phyloP scores from a whole-genome alignment of 92 coral and sea anemone species.

The Epizoanthus scotinus region DNA sequence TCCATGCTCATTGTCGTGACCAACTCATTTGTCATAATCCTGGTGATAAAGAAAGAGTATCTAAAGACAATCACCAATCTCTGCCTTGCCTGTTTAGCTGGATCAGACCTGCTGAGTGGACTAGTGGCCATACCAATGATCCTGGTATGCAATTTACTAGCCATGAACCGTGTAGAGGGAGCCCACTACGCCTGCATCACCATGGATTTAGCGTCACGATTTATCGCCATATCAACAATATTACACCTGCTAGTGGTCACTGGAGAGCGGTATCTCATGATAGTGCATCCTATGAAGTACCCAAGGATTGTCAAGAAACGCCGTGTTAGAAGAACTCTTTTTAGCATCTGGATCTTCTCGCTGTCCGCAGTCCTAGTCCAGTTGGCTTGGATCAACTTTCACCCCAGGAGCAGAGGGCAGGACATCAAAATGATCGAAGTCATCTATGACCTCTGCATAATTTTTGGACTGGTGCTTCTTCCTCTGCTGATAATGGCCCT shows the following conservation, averaged over 20 bases:
- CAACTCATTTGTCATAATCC: slow-evolving; percentile 62
- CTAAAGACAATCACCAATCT: slow-evolving; percentile 68
- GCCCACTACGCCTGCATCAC: slow-evolving; percentile 50
- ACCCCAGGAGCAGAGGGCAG: background rate
- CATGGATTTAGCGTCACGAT: slow-evolving; percentile 76
- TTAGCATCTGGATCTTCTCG: slow-evolving; percentile 58
- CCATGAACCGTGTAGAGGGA: background rate
- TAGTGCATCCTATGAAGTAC: slow-evolving; percentile 57
- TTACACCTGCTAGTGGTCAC: slow-evolving; percentile 70
- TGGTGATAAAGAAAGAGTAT: slow-evolving; percentile 44
- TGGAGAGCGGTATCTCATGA: slow-evolving; percentile 70
- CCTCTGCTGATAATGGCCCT: slow-evolving; percentile 64
- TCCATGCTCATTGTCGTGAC: slow-evolving; percentile 45
- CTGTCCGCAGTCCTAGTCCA: slow-evolving; percentile 56
- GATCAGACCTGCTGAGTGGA: slow-evolving; percentile 70
- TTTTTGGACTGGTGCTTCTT: slow-evolving; percentile 51
- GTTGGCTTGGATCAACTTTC: slow-evolving; percentile 50
- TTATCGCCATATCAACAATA: slow-evolving; percentile 76
- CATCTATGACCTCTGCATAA: slow-evolving; percentile 60
- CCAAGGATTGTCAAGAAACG: slow-evolving; percentile 40
- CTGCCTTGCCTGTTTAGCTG: slow-evolving; percentile 75
- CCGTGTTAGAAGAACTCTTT: slow-evolving; percentile 22
- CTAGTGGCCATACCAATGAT: slow-evolving; percentile 70
- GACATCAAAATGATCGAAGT: slow-evolving; percentile 27
- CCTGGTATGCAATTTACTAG: slow-evolving; percentile 50